Evolutionary conservation across 2,113 vertebrate species (phyloP).

Genomic region (Tragelaphus imberbis): DNA sequence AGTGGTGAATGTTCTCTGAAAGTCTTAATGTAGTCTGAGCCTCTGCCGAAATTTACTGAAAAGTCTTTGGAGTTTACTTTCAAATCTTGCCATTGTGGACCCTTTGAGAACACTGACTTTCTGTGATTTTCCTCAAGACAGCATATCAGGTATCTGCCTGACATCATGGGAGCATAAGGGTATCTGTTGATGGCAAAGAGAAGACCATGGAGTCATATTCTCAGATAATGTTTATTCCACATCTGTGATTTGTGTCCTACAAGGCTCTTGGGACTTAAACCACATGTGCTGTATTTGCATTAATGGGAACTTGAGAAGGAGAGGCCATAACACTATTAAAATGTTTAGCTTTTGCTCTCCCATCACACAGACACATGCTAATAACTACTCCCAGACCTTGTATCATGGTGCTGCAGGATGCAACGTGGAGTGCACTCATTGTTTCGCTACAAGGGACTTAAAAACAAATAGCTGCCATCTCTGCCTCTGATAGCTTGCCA

Average conservation of each 20-base stretch:
- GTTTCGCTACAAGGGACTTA: conserved; percentile 5
- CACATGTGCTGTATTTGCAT: conserved; percentile 48
- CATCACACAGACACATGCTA: conserved; percentile 61
- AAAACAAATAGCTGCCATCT: conserved; percentile 61
- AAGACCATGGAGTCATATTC: conserved; percentile 3
- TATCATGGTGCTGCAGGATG: conserved; percentile 27
- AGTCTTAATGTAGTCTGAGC: neutral
- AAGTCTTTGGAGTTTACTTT: neutral
- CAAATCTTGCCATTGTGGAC: neutral
- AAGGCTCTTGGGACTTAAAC: conserved; percentile 39
- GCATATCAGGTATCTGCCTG: neutral
- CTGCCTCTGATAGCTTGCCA: conserved; percentile 43
- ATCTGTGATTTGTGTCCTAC: conserved; percentile 52
- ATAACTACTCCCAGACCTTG: conserved; percentile 56
- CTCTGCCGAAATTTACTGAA: neutral
- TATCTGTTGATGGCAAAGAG: neutral
- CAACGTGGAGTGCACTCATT: conserved; percentile 21
- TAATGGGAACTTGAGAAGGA: conserved; percentile 67
- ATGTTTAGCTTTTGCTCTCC: conserved; percentile 64
- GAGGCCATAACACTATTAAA: conserved; percentile 60
- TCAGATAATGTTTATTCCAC: conserved; percentile 35
- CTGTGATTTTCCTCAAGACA: conserved; percentile 8
- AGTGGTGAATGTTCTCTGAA: neutral
- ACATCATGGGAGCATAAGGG: neutral
- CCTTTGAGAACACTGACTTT: neutral